Evolutionary conservation across 2,797 vertebrate species (phyloP).

Genomic region (Cossypha heuglini): DNA sequence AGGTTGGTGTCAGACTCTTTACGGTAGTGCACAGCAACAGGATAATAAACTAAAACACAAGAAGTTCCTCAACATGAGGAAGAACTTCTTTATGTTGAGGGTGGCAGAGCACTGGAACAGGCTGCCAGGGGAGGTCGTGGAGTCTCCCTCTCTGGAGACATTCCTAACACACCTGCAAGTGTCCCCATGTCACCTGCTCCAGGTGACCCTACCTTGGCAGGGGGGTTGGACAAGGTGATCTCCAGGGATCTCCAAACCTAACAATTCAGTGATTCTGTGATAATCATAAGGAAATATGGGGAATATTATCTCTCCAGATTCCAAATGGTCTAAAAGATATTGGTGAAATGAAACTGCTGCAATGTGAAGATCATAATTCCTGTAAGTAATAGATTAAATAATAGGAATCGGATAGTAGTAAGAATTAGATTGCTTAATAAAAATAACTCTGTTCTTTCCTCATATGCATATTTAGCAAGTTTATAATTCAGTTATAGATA

Average conservation of each 20-base stretch:
- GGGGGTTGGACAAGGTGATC: rapidly evolving
- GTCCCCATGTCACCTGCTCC: background rate
- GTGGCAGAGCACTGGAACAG: background rate
- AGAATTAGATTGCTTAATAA: background rate
- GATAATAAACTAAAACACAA: background rate
- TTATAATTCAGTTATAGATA: background rate
- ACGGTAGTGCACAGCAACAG: rapidly evolving
- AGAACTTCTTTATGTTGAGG: background rate
- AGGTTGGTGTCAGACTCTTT: background rate
- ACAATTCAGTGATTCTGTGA: background rate
- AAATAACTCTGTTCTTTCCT: background rate
- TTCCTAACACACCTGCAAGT: background rate
- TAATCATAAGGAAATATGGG: background rate
- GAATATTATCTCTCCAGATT: background rate
- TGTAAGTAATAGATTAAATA: background rate
- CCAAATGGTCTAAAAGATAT: background rate
- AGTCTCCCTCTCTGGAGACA: too few species aligned
- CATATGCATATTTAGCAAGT: background rate
- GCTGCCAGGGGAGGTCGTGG: rapidly evolving
- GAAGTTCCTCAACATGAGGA: background rate
- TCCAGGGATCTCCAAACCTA: background rate
- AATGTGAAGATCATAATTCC: background rate
- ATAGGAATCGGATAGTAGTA: background rate
- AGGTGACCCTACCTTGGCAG: background rate
- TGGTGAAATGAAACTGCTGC: background rate